Evolutionary conservation across 2,113 vertebrate species (phyloP), one percentile per base, ranked within the genome.

Genomic region (Ascaphus truei): DNA sequence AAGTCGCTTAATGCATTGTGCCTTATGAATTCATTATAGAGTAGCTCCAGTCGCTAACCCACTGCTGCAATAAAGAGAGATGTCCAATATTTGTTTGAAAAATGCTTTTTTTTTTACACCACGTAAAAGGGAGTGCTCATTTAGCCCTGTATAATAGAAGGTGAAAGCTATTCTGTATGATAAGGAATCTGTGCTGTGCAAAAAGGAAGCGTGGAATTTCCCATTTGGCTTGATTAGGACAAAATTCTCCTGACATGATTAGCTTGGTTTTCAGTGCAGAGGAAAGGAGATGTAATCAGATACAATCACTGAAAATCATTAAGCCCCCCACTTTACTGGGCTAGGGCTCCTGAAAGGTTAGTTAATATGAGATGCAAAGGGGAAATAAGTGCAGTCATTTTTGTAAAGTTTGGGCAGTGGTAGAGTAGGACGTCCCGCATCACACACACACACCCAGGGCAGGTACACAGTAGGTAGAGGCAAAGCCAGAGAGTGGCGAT

Each of bases 241-340:
- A 68, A 58, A 68, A 36, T 48, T 58, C 30, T 58, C 41, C 58
- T 68, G 66, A 48, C 41, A 68, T 68, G 66, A 68, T 68, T 68
- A 68, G 66, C 43, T 29, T 60, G 41, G 55, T 68, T 68, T 60
- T 68, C 56, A 50, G 36, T 26, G 41, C 55, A 27, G 23, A 27
- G 13, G 47, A 68, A 68, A 45, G 66, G 31, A 59, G 66, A 59
- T 68, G 66, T 59, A 68, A 68, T 68, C 66, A 68, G 66, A 68
- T 36, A 68, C 66, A 68, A 68, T 68, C 66, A 68, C 66, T 39
- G 25, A 11, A 68, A 60, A 68, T 68, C 66, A 68, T 68, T 68
- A 68, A 68, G 23, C 56, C 30, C 55, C 31, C 25, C 59, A 68
- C 31, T 48, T 60, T 58, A 48, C 34, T 26, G 41, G 36, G 30